Base-by-base conservation (phyloP, 2,113 vertebrate genomes). In the Pelecanoides urinatrix region DNA sequence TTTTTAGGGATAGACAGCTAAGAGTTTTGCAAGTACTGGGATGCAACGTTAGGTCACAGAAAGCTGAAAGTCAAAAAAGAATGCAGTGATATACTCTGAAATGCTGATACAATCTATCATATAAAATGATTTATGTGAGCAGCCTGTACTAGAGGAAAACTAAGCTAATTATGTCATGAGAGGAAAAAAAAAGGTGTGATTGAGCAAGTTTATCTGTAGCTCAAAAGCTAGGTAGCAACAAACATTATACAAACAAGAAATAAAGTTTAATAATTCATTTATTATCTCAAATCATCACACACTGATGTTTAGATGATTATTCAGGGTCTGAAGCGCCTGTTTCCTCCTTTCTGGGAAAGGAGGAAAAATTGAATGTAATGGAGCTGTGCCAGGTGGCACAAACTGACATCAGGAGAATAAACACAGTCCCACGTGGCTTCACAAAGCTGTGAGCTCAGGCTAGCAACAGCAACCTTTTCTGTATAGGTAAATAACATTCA, bases 341-440 rank as follows among this genome's bases (percentile, higher is more conserved):
- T 96, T 84, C 91, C 73, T 87, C 52, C 61, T 89, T 95, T 92
- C 76, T 75, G 86, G 56, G 74, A 76, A 94, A 92, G 40, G 23
- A 61, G 9, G 5, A 92, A 84, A 72, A 78, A 38, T 1, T 88
- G 61, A 89, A 91, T 75, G 30, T 2, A 53, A 30, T 74, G 65
- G 93, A 80, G 21, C 44, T 65, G 40, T 79, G 86, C 84, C 87
- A 92, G 30, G 66, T 65, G 52, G 34, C 74, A 94, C 40, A 85
- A 63, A 78, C 55, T 26, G 59, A 77, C 16, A 53, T 50, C 38
- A 78, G 50, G 36, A 80, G 32, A 95, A 90, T 55, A 84, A 90
- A 77, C 53, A 29, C 10, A 76, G 42, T 32, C 59, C 36, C 61
- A 29, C 9, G 1, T 8, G 13, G 38, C 16, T 85, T 74, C 4